A percentile compares a stretch with the other conserved stretches of the same genome.
phyloP scores from a whole-genome alignment of 2,888 invertebrate species.

The Tipula lateralis region DNA sequence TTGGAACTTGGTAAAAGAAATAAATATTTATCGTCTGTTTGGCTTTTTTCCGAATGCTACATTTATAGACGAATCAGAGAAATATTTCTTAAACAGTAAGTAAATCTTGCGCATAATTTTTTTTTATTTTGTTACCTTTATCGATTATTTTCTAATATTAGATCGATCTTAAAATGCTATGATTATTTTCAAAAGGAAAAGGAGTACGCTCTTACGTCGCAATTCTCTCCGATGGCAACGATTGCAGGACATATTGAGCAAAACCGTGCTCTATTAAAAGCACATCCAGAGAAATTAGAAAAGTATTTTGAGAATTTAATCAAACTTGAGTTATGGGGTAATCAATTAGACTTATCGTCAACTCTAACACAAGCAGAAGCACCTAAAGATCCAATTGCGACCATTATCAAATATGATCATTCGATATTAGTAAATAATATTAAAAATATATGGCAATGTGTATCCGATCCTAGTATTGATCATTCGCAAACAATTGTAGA shows the following conservation, averaged over 20 bases:
- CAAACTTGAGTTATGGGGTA: conserved; percentile 80
- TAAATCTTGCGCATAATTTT: neutral
- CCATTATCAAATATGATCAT: conserved; percentile 53
- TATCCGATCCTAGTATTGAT: conserved; percentile 34
- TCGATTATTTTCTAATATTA: conserved; percentile 41
- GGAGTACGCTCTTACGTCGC: conserved; percentile 53
- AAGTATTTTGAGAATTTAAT: conserved; percentile 25
- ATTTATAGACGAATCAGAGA: conserved; percentile 71
- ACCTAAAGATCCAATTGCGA: conserved; percentile 53
- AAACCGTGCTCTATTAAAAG: neutral
- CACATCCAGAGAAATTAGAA: neutral
- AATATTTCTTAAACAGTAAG: conserved; percentile 63
- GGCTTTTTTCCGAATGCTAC: conserved; percentile 90
- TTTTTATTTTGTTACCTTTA: neutral
- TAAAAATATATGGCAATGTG: conserved; percentile 51
- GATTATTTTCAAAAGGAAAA: conserved; percentile 80
- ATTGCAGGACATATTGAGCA: conserved; percentile 32
- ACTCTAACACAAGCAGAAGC: conserved; percentile 65
- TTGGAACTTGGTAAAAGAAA: conserved; percentile 47
- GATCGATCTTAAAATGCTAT: conserved; percentile 56
- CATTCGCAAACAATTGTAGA: conserved; percentile 49
- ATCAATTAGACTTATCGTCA: conserved; percentile 88
- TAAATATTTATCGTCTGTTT: conserved; percentile 69
- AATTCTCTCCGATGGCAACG: conserved; percentile 39
- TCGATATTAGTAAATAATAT: conserved; percentile 62